Conservation (phyloP, 2,113 vertebrate species). For the Macaca mulatta region DNA sequence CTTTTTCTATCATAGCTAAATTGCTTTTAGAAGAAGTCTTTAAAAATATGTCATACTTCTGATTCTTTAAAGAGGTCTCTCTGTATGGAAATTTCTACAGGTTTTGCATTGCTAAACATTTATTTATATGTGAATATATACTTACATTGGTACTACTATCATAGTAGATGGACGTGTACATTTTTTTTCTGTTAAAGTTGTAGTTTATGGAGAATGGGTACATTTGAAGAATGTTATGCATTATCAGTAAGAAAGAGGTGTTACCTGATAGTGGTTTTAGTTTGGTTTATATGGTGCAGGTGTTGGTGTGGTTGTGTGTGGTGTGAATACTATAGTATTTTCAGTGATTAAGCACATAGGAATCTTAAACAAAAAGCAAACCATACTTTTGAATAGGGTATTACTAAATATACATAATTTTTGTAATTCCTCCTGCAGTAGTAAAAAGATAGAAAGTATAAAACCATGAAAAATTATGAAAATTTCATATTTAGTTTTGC, state of each 20-base stretch:
- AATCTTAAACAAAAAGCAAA: not conserved
- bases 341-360: not conserved
- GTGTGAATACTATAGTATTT: slow-evolving; percentile 3
- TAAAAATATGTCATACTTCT: not conserved
- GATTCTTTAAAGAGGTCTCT: not conserved
- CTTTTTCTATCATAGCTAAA: not conserved
- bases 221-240: not conserved
- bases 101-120: not conserved
- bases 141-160: not conserved
- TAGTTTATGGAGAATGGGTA: not conserved
- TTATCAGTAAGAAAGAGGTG: not conserved
- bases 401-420: not conserved
- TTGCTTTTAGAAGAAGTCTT: not conserved
- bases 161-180: not conserved
- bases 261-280: not conserved
- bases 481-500: not conserved
- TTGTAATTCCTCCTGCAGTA: not conserved
- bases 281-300: not conserved
- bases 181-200: not conserved
- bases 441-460: not conserved
- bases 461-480: not conserved
- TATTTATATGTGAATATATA: not conserved
- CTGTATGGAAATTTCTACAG: not conserved
- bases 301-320: not conserved
- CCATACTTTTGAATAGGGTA: not conserved